A percentile compares a stretch with the other conserved stretches of the same genome.
Conservation (phyloP, 1,140 invertebrate species). For the Sycophila sp. region DNA sequence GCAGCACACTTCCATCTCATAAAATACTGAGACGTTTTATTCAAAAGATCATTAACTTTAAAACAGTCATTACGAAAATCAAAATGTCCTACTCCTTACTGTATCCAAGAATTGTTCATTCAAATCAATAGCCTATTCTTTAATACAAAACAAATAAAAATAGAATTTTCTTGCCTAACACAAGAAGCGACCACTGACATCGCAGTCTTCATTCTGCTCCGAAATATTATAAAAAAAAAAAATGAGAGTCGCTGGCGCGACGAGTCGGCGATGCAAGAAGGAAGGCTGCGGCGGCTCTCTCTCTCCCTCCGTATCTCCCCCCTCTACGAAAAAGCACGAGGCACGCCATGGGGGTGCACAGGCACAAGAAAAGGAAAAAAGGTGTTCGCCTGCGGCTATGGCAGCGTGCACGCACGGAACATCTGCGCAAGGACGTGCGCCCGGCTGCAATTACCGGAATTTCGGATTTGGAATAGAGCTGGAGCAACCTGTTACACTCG, state of each 20-base stretch:
- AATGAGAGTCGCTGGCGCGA: constrained; percentile 29
- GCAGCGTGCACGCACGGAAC: constrained; percentile 39
- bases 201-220: too few relatives aligned
- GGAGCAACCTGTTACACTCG: constrained; percentile 22
- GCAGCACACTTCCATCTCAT: too few relatives aligned
- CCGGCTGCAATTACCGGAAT: constrained; percentile 34
- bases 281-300: background rate
- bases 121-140: too few relatives aligned
- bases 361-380: constrained; percentile 43
- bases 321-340: constrained; percentile 54
- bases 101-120: too few relatives aligned
- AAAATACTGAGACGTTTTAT: too few relatives aligned
- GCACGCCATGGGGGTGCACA: constrained; percentile 57
- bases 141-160: too few relatives aligned
- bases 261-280: background rate
- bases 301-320: background rate
- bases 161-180: too few relatives aligned
- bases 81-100: too few relatives aligned
- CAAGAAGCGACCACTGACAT: too few relatives aligned
- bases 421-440: constrained; percentile 31
- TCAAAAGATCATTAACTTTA: too few relatives aligned
- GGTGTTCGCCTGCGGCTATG: constrained; percentile 51
- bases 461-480: constrained; percentile 32
- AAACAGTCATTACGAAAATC: too few relatives aligned
- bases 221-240: background rate